Percentiles rank a stretch among this genome's conserved stretches.
Evolutionary conservation across 2,888 invertebrate genomes (phyloP).

Genomic region (Lepas anatifera): DNA sequence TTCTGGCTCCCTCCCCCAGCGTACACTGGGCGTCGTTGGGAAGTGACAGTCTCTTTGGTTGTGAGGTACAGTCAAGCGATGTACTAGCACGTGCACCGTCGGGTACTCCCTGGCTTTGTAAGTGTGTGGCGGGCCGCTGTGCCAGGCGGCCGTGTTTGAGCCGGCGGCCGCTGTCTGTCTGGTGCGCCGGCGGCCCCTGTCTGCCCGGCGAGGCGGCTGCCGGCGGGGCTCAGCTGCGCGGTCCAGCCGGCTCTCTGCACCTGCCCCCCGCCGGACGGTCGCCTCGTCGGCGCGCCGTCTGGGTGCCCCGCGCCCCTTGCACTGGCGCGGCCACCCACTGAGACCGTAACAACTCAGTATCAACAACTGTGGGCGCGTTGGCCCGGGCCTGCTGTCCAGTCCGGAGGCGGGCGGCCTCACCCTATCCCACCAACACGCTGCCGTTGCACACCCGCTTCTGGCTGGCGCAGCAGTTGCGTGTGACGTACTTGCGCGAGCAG

Average conservation of each 20-base stretch:
- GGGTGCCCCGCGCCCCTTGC: too few relatives aligned
- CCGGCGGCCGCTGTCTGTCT: too few relatives aligned
- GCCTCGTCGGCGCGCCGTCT: too few relatives aligned
- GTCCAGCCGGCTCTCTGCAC: too few relatives aligned
- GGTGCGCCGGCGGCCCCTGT: too few relatives aligned
- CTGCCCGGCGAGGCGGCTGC: too few relatives aligned
- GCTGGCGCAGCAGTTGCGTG: conserved; percentile 38
- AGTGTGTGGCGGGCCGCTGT: not conserved
- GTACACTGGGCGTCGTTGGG: too few relatives aligned
- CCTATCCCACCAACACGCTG: not conserved
- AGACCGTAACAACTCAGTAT: conserved; percentile 2
- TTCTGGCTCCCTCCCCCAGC: too few relatives aligned
- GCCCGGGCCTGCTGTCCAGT: not conserved
- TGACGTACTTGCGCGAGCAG: conserved; percentile 38
- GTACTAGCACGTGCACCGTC: not conserved
- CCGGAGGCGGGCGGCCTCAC: not conserved
- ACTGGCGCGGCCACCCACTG: not conserved
- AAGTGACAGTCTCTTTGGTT: not conserved
- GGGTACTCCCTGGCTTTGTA: not conserved
- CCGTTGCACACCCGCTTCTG: conserved; percentile 27
- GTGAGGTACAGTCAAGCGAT: not conserved
- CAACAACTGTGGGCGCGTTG: not conserved
- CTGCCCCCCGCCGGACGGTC: too few relatives aligned
- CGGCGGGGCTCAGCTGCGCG: too few relatives aligned
- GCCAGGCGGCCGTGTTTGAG: not conserved